Conservation (phyloP, 2,113 vertebrate species). For the Ellobius talpinus region DNA sequence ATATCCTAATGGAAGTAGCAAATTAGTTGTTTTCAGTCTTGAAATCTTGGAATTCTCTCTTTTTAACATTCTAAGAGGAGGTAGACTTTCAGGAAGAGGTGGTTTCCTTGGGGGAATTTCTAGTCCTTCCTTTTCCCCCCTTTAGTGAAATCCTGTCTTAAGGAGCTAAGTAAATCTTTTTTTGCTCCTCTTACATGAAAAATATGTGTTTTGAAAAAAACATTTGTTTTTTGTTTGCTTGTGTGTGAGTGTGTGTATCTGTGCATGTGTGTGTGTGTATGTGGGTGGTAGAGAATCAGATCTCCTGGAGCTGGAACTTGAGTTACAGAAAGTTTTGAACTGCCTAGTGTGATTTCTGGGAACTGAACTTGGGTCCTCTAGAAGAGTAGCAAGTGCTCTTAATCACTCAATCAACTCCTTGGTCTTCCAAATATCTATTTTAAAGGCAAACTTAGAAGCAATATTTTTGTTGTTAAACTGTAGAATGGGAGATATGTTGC, state of each 20-base stretch:
- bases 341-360: not conserved
- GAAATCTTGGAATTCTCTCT: not conserved
- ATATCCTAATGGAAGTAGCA: not conserved
- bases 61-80: constrained; percentile 31
- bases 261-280: not conserved
- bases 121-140: not conserved
- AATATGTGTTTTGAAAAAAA: not conserved
- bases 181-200: not conserved
- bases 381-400: not conserved
- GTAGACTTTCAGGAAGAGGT: not conserved
- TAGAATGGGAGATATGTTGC: not conserved
- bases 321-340: not conserved
- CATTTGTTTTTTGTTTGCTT: no score
- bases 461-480: not conserved
- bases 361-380: not conserved
- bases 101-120: not conserved
- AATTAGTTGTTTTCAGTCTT: constrained; percentile 21
- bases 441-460: not conserved
- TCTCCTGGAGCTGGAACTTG: not conserved
- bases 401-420: not conserved
- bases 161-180: not conserved
- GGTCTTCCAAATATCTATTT: not conserved
- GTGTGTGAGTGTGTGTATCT: not conserved
- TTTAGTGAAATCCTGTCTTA: not conserved
- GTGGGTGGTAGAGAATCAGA: not conserved